Evolutionary conservation across 2,888 invertebrate genomes (phyloP).

Genomic region (Marasmarcha lunaedactyla): DNA sequence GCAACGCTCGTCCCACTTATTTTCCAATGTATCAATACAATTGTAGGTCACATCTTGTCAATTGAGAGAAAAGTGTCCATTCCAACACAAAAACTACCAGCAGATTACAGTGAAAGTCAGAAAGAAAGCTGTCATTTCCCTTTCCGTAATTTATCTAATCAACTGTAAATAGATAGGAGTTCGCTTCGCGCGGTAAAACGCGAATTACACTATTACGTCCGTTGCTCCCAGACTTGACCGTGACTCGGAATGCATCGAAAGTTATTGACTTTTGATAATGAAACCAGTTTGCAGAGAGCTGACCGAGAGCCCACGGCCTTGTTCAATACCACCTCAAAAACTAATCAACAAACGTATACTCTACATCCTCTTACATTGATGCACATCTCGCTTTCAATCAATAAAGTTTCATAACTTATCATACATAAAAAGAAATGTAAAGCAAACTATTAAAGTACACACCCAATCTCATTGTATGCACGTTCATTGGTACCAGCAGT

Average conservation of each 20-base stretch:
- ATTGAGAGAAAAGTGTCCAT: too few species aligned
- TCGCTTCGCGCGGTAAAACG: background rate
- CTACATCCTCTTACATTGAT: conserved; percentile 18
- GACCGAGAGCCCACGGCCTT: conserved; percentile 59
- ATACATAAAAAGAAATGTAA: conserved; percentile 1
- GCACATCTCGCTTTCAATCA: conserved; percentile 14
- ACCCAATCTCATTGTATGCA: background rate
- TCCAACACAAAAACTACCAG: too few species aligned
- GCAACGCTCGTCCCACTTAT: too few species aligned
- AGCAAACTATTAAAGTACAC: background rate
- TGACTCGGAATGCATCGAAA: conserved; percentile 65
- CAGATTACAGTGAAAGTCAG: background rate
- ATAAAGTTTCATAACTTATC: background rate
- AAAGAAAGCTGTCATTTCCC: background rate
- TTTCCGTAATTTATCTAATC: background rate
- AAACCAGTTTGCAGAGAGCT: conserved; percentile 61
- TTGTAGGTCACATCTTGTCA: too few species aligned
- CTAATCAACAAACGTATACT: conserved; percentile 16
- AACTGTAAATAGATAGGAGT: background rate
- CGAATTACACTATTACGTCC: conserved; percentile 5
- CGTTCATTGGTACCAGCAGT: background rate
- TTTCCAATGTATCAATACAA: too few species aligned
- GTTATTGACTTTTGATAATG: conserved; percentile 71
- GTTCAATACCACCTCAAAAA: conserved; percentile 48
- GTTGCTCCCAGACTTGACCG: conserved; percentile 46